Percentiles rank a stretch among this genome's conserved stretches.
These are phyloP conservation scores for Drosophila sordidula DNA, from an alignment of 2,888 invertebrate species.

Conservation along the genomic window DNA sequence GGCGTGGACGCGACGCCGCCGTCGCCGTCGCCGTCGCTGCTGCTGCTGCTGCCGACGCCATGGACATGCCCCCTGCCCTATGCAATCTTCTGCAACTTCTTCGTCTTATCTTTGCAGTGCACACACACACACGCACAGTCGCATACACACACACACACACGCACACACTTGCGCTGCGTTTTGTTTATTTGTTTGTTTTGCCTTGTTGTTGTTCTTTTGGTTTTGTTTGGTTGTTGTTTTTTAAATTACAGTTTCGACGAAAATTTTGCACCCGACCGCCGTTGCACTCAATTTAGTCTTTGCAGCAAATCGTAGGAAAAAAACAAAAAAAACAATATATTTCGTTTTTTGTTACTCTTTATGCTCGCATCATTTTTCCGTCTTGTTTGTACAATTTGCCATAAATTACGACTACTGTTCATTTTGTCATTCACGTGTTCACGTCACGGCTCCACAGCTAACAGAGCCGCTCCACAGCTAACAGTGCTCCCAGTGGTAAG, in stretches of 20 bases:
- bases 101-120: background rate
- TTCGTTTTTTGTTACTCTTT: conserved; percentile 20
- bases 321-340: conserved; percentile 20
- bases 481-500: background rate
- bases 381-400: conserved; percentile 42
- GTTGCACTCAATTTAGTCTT: conserved; percentile 26
- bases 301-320: conserved; percentile 18
- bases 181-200: conserved; percentile 46
- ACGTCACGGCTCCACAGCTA: conserved; percentile 23
- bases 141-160: background rate
- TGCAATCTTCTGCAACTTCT: background rate
- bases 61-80: conserved; percentile 62
- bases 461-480: conserved; percentile 21
- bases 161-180: conserved; percentile 12
- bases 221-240: conserved; percentile 1
- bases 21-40: conserved; percentile 20
- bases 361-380: conserved; percentile 36
- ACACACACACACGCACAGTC: background rate
- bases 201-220: conserved; percentile 15
- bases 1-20: conserved; percentile 37
- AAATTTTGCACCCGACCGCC: conserved; percentile 16
- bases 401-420: conserved; percentile 35
- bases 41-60: conserved; percentile 50
- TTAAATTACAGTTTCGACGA: conserved; percentile 9
- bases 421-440: conserved; percentile 41